A percentile compares a stretch with the other conserved stretches of the same genome.
These are phyloP conservation scores for Mus caroli DNA, from an alignment of 2,797 vertebrate genomes.

Conservation along the genomic window DNA sequence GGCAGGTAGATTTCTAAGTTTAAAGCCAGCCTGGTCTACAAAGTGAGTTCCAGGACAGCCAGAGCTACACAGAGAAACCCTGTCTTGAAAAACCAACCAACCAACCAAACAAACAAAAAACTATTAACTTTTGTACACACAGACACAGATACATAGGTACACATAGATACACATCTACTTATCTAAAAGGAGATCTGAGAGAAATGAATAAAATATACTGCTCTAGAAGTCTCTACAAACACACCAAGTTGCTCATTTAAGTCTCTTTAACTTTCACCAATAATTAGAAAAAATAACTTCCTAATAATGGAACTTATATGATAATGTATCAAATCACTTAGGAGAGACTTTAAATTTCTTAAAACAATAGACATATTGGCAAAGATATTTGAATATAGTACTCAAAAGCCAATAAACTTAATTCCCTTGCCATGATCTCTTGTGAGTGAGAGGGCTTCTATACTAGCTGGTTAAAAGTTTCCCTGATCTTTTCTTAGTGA, in stretches of 20 bases:
- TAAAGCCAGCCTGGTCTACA: too few species aligned
- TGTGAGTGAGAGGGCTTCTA: slow-evolving; percentile 3
- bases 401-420: slow-evolving; percentile 15
- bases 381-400: background rate
- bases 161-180: background rate
- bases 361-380: background rate
- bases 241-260: background rate
- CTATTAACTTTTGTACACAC: slow-evolving; percentile 12
- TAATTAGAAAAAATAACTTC: slow-evolving; percentile 55
- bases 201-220: slow-evolving; percentile 14
- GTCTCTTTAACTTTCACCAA: slow-evolving; percentile 31
- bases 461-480: slow-evolving; percentile 16
- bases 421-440: background rate
- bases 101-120: too few species aligned
- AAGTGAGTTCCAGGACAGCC: too few species aligned
- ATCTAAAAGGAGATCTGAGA: slow-evolving; percentile 56
- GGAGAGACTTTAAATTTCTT: slow-evolving; percentile 38
- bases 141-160: background rate
- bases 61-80: too few species aligned
- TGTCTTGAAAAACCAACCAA: too few species aligned
- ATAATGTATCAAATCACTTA: slow-evolving; percentile 1
- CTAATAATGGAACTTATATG: slow-evolving; percentile 45
- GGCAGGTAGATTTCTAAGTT: too few species aligned
- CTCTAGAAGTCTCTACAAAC: slow-evolving; percentile 65
- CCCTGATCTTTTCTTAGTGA: background rate